These are phyloP conservation scores for Glaucopsyche alexis DNA, from an alignment of 2,888 invertebrate genomes.

Conservation along the genomic window DNA sequence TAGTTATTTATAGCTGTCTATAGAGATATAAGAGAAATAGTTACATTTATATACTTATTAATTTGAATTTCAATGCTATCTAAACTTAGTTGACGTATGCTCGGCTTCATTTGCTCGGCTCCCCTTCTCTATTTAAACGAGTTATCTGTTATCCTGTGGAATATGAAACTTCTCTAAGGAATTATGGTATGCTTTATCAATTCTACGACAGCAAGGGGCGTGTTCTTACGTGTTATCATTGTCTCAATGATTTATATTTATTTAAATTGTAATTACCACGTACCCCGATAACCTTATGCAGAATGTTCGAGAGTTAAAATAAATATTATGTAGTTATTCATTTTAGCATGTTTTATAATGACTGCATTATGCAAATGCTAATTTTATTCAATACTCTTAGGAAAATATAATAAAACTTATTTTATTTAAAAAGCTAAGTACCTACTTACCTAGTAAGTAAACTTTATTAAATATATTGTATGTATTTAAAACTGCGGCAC, in stretches of 20 bases:
- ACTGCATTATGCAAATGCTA: too few species aligned
- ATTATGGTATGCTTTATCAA: too few species aligned
- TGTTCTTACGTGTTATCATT: conserved; percentile 4
- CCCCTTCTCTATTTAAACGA: too few species aligned
- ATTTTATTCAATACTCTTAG: neutral
- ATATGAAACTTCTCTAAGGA: neutral
- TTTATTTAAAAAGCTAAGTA: neutral
- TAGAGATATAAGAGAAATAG: too few species aligned
- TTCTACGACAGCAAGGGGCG: neutral
- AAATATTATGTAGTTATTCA: neutral
- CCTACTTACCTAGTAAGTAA: neutral
- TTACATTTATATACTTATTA: too few species aligned
- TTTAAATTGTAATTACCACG: neutral
- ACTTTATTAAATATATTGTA: too few species aligned
- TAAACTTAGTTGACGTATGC: too few species aligned
- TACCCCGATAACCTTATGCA: neutral
- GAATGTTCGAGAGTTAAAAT: conserved; percentile 4
- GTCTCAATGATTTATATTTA: neutral
- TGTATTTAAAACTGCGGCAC: too few species aligned
- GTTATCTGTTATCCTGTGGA: too few species aligned
- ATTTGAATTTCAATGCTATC: too few species aligned
- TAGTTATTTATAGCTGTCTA: neutral
- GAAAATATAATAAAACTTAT: too few species aligned
- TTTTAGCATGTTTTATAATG: neutral
- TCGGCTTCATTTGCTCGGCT: too few species aligned